phyloP scores from a whole-genome alignment of 2,113 vertebrate species.

The Panthera leo region DNA sequence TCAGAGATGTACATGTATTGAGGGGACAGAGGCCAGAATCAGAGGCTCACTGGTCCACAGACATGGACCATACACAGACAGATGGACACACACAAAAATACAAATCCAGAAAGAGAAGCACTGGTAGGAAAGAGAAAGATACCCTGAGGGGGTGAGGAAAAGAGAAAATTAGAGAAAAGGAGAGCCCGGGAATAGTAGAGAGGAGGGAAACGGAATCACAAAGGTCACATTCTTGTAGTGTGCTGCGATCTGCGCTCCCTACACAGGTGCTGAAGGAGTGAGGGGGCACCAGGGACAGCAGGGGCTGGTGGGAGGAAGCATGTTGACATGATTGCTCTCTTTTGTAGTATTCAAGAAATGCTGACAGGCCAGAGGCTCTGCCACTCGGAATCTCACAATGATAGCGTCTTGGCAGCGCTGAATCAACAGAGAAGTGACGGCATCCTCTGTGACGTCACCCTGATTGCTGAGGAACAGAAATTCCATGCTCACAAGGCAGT shows the following conservation, averaged over 20 bases:
- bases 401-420: conserved; percentile 94
- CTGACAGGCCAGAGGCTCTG: conserved; percentile 98
- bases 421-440: conserved; percentile 98
- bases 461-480: conserved; percentile 97
- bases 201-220: not conserved
- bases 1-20: not conserved
- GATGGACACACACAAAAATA: not conserved
- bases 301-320: no score
- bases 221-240: not conserved
- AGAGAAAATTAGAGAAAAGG: not conserved
- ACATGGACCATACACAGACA: not conserved
- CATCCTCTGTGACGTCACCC: conserved; percentile 95
- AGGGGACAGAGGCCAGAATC: not conserved
- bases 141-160: not conserved
- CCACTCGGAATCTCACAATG: conserved; percentile 96
- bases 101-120: not conserved
- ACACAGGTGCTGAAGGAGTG: rapidly evolving
- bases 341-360: conserved; percentile 92
- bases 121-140: not conserved
- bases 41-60: not conserved
- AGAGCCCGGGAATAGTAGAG: not conserved
- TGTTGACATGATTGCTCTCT: conserved; percentile 53
- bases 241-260: rapidly evolving
- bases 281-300: not conserved
- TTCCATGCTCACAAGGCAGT: conserved; percentile 98